Base-by-base conservation (phyloP, 2,797 vertebrate genomes). In the Presbytis comata region DNA sequence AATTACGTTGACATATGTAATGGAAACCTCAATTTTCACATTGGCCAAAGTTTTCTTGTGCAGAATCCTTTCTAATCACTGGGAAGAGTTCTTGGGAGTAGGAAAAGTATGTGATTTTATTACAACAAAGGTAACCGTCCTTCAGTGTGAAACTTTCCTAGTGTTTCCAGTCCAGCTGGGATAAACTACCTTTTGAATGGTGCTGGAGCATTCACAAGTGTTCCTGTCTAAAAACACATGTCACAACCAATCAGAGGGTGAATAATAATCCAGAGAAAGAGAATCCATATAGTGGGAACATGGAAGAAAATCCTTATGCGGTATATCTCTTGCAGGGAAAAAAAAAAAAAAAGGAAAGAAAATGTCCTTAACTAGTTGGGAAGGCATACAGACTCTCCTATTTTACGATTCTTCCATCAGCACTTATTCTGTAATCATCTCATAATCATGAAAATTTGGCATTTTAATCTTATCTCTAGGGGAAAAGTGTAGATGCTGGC, bases 401-500 rank as follows among this genome's bases (percentile, higher is more conserved):
- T 97, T 98, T 98, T 97, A 95, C 95, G 97, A 97, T 97, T 98
- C 97, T 98, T 97, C 6, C 5, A 92, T 93, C 94, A 97, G 95
- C 94, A 89, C 95, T 98, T 98, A 94, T 33, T 97, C 95, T 98
- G 93, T 98, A 98, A 98, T 98, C 98, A 97, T 98, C 98, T 98
- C 98, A 98, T 98, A 98, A 98, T 98, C 98, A 95, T 97, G 98
- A 98, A 98, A 98, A 98, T 98, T 96, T 97, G 97, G 97, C 98
- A 97, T 97, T 98, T 98, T 98, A 98, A 98, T 98, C 98, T 98
- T 86, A 98, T 97, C 96, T 97, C 97, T 98, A 96, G 96, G 98
- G 98, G 98, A 95, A 97, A 98, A 98, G 98, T 98, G 98, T 98
- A 96, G 98, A 97, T 96, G 50, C 97, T 99, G 98, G 98, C 98